phyloP scores from a whole-genome alignment of 1,140 invertebrate species.

The Stegodyphus dumicola region DNA sequence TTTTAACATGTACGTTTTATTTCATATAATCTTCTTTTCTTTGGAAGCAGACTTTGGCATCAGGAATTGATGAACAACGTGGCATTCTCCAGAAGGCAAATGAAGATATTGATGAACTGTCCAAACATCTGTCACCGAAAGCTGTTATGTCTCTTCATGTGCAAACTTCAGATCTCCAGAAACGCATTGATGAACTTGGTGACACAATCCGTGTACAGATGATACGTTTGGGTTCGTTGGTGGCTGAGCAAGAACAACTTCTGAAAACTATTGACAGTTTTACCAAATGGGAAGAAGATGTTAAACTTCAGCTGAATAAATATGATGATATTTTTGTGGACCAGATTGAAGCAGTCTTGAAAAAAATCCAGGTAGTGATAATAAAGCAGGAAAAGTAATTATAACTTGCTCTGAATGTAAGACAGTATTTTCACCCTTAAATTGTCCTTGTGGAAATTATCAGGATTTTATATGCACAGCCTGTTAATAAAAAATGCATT shows the following conservation, averaged over 20 bases:
- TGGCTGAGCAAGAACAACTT: slow-evolving; percentile 77
- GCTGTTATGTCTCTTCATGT: slow-evolving; percentile 29
- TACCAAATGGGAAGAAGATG: slow-evolving; percentile 84
- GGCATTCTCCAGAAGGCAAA: slow-evolving; percentile 6
- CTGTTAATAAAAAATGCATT: too few species aligned
- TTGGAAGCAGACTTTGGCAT: slow-evolving; percentile 65
- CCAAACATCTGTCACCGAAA: slow-evolving; percentile 47
- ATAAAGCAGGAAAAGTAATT: background rate
- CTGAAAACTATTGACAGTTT: slow-evolving; percentile 83
- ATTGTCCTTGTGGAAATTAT: too few species aligned
- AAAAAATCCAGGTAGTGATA: slow-evolving; percentile 75
- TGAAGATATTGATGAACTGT: slow-evolving; percentile 44
- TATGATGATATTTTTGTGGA: slow-evolving; percentile 83
- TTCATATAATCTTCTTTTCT: slow-evolving; percentile 39
- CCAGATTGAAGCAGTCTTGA: slow-evolving; percentile 81
- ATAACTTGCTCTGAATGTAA: background rate
- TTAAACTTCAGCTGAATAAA: slow-evolving; percentile 79
- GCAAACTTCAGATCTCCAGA: slow-evolving; percentile 40
- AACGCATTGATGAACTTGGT: slow-evolving; percentile 34
- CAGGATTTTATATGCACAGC: too few species aligned
- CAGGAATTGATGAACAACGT: slow-evolving; percentile 39
- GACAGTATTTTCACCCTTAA: background rate
- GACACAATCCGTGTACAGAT: slow-evolving; percentile 25
- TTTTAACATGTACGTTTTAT: too few species aligned
- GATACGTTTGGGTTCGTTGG: slow-evolving; percentile 17